Percentiles rank a stretch among this genome's conserved stretches.
These are phyloP conservation scores for Phallusia fumigata DNA, from an alignment of 23 tunicate species.

Conservation along the genomic window DNA sequence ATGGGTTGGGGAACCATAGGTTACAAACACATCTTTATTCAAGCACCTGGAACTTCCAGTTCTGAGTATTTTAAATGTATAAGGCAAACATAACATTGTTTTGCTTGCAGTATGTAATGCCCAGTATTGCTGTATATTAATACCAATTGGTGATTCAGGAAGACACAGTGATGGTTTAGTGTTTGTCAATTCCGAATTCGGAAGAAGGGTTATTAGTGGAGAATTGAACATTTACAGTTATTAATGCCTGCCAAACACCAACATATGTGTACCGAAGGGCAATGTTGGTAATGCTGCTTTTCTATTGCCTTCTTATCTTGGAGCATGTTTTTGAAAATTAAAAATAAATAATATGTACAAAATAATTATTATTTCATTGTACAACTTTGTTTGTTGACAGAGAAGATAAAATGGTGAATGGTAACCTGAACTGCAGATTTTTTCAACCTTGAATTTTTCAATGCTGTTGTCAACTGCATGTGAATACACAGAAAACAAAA, in stretches of 20 bases:
- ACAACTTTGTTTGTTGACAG: no score
- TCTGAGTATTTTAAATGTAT: no score
- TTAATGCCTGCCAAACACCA: neutral
- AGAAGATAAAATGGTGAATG: no score
- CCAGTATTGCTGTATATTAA: constrained; percentile 16
- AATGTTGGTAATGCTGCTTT: neutral
- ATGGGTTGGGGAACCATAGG: neutral
- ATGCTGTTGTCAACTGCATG: no score
- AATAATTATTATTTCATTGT: no score
- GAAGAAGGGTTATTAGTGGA: neutral
- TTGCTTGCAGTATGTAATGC: constrained; percentile 31
- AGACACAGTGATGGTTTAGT: constrained; percentile 31
- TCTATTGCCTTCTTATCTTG: no score
- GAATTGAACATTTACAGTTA: neutral
- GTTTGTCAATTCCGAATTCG: constrained; percentile 24
- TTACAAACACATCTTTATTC: constrained; percentile 27
- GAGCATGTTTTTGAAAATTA: no score
- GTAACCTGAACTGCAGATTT: no score
- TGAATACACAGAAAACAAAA: no score
- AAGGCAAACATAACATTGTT: no score
- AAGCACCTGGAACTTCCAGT: neutral
- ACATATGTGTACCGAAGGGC: neutral
- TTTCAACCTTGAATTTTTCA: no score
- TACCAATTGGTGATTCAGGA: constrained; percentile 27
- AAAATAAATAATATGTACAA: no score